A percentile compares a stretch with the other conserved stretches of the same genome.
Conservation (phyloP, 2,113 vertebrate species). For the Bucco capensis region DNA sequence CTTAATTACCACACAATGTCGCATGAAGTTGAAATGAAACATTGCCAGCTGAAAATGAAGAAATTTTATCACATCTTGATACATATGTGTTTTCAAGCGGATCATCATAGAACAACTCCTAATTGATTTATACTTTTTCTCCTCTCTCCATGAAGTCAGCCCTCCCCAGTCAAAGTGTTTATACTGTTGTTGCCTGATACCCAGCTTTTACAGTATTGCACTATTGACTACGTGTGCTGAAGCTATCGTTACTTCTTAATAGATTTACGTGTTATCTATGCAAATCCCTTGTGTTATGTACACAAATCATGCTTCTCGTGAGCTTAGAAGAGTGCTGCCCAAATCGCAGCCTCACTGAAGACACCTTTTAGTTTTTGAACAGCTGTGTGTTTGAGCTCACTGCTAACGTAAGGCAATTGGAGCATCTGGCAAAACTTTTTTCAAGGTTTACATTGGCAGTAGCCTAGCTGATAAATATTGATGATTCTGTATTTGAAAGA, state of each 20-base stretch:
- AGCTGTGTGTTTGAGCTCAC: constrained; percentile 26
- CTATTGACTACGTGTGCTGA: background rate
- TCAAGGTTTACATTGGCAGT: constrained; percentile 45
- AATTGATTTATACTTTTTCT: background rate
- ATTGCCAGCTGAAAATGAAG: background rate
- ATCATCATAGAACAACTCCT: background rate
- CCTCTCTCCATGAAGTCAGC: background rate
- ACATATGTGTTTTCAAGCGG: background rate
- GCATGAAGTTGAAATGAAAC: constrained; percentile 24
- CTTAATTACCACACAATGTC: constrained; percentile 67
- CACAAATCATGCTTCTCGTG: background rate
- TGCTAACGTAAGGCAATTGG: background rate
- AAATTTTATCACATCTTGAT: background rate
- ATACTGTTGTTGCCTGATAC: background rate
- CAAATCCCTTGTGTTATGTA: background rate
- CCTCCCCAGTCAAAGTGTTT: background rate
- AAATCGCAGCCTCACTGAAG: constrained; percentile 6
- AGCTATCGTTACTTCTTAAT: background rate
- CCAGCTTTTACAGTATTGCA: background rate
- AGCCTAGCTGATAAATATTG: constrained; percentile 42
- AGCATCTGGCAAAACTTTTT: constrained; percentile 28
- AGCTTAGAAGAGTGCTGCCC: constrained; percentile 1
- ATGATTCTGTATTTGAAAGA: constrained; percentile 30
- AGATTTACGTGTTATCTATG: background rate
- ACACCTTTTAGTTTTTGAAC: constrained; percentile 8